Evolutionary conservation across 2,888 invertebrate genomes (phyloP), one percentile per base, ranked within the genome.

Genomic region (Eubasilissa splendida): DNA sequence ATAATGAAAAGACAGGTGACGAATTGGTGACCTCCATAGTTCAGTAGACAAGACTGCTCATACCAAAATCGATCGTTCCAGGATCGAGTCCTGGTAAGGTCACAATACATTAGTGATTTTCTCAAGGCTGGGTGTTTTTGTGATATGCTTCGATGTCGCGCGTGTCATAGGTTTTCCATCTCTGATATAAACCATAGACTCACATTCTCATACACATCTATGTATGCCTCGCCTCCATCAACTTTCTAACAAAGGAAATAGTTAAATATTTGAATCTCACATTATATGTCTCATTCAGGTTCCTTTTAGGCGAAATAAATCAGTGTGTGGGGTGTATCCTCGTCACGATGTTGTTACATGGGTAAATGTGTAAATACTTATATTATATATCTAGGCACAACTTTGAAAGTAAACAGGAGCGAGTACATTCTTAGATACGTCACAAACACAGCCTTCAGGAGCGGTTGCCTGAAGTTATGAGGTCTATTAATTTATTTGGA

Each of bases 381-480:
- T 42, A 42, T 42, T 42, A 42, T 42, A 42, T 42, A 42, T 42
- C 42, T 7, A 63, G 33, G 50, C 10, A 68, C 68, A 68, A n/a
- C 68, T 52, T n/a, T 3, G 2, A 68, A 66, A 52, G 68, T 52
- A 68, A 68, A 68, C 68, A 14, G 50, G 14, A 52, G 42, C 4
- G 3, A 50, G 50, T 68, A 42, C 33, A 52, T 68, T 52, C 52
- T 68, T 12, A 68, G 50, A 52, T 68, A 52, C 68, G 68, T 68
- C 68, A 68, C 68, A 52, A 52, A 50, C 68, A 14, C 42, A 2
- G 42, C 33, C 12, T 4, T 14, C 68, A 10, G 52, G 50, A 14
- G 68, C 68, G 68, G 68, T 68, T 50, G 68, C 68, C 52, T 68
- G 42, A 50, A 68, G 68, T 68, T 68, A 68, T 68, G 14, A 52